Base-by-base conservation (phyloP, 2,113 vertebrate species). In the Ramphastos sulfuratus region DNA sequence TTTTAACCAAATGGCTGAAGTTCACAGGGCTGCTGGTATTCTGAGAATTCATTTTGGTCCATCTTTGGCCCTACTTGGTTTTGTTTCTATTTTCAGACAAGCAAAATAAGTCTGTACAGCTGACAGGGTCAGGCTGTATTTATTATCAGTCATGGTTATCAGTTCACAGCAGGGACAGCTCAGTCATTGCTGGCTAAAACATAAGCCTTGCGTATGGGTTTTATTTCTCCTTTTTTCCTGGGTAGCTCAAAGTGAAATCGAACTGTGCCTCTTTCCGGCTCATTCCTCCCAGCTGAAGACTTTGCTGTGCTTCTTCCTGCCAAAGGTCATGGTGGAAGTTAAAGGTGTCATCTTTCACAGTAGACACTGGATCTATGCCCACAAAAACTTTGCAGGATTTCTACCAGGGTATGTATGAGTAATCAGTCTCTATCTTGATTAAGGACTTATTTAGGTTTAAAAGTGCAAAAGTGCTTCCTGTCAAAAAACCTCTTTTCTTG, bases 111-210 rank as follows among this genome's bases (percentile, higher is more conserved):
- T 93, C 63, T 89, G 80, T 76, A 69, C 65, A 59, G 72, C 39
- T 83, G 74, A 97, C 76, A 92, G 69, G 90, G 92, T 93, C 89
- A 95, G 74, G 61, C 94, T 96, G 96, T 87, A 82, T 94, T 92
- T 94, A 96, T 96, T 97, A 94, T 96, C 96, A 83, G 85, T 91
- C 95, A 94, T 87, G 86, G 87, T 87, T 92, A 94, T 94, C 92
- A 93, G 83, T 93, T 96, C 94, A 91, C 94, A 97, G 94, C 88
- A 89, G 89, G 93, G 84, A 89, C 61, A 94, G 79, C 94, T 74
- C 85, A 84, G 75, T 44, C 30, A 71, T 79, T 89, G 65, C 84
- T 96, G 90, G 48, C 82, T 95, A 82, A 92, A 97, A 97, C 96
- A 95, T 95, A 81, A 95, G 85, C 88, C 89, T 83, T 16, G 4